Base-by-base conservation (phyloP, 2,797 vertebrate species). In the Ctenochaetus hawaiiensis region DNA sequence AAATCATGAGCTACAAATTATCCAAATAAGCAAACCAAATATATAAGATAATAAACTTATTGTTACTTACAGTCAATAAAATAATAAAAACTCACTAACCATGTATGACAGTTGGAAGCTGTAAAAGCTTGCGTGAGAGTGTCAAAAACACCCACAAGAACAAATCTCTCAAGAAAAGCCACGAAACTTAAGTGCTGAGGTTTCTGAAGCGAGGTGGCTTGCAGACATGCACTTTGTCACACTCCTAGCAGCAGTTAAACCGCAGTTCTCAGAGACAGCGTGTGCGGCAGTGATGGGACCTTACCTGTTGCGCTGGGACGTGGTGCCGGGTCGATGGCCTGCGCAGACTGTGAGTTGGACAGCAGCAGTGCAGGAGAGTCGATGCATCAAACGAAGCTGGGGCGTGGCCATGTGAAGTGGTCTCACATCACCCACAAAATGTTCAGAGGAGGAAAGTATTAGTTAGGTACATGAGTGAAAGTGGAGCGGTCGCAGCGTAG, bases 271-370 rank as follows among this genome's bases (percentile, higher is more conserved):
- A 65, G 5, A 69, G 8, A 39, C 57, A 45, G 34, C 44, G 52
- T 10, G 58, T 53, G 80, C 72, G 67, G 59, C 75, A 2, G 51
- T 75, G 87, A 51, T 23, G 84, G 84, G 85, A 78, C 74, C 91
- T 91, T 93, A 94, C 94, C 93, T 95, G 93, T 94, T 93, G 93
- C 88, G 86, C 77, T 43, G 87, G 77, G 83, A 70, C 58, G 86
- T 77, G 83, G n/a, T 74, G 83, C 72, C 67, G 81, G 67, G 90
- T 75, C 67, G 90, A 12, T 74, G 89, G 91, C 93, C 90, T 87
- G 85, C 78, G 75, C 78, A 30, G 17, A 86, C 87, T 90, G 89
- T 2, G 71, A 74, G 83, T 44, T 63, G 75, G 69, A 43, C 65
- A 14, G 70, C 7, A 44, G 62, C 63, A 39, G 82, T 30, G 85